These are phyloP conservation scores for Steinernema carpocapsae DNA, from an alignment of 2,888 invertebrate genomes.

Conservation along the genomic window DNA sequence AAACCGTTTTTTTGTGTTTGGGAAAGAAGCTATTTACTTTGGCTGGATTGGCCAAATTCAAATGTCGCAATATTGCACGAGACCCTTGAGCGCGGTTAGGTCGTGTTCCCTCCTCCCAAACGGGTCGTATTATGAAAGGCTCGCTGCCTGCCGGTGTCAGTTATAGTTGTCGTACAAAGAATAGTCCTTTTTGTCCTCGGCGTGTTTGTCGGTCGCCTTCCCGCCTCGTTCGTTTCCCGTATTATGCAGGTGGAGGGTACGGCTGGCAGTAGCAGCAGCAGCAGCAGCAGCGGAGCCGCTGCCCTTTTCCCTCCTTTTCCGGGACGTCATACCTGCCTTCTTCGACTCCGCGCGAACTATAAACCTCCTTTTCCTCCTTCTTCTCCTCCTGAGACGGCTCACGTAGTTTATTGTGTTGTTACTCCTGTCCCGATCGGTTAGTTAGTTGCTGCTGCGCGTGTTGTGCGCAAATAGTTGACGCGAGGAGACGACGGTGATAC, in stretches of 20 bases:
- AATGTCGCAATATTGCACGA: not conserved
- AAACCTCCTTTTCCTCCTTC: too few relatives aligned
- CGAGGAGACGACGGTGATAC: conserved; percentile 8
- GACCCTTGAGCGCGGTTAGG: not conserved
- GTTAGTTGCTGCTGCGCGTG: conserved; percentile 14
- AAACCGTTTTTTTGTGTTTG: too few relatives aligned
- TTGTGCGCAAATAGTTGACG: conserved; percentile 16
- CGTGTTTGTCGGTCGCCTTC: not conserved
- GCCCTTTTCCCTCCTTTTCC: too few relatives aligned
- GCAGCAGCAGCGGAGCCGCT: too few relatives aligned
- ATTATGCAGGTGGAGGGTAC: too few relatives aligned
- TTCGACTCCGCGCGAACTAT: too few relatives aligned
- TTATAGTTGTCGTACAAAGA: not conserved
- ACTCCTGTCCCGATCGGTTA: not conserved
- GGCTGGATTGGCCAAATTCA: too few relatives aligned
- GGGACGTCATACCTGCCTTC: too few relatives aligned
- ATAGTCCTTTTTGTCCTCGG: not conserved
- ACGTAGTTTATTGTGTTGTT: too few relatives aligned
- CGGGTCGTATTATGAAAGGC: not conserved
- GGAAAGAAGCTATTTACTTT: too few relatives aligned
- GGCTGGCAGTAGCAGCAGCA: too few relatives aligned
- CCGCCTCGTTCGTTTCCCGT: not conserved
- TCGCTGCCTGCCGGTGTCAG: not conserved
- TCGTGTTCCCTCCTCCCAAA: not conserved
- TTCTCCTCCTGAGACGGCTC: too few relatives aligned